These are phyloP conservation scores for Typhlomys cinereus DNA, from an alignment of 2,113 vertebrate genomes.

Conservation along the genomic window DNA sequence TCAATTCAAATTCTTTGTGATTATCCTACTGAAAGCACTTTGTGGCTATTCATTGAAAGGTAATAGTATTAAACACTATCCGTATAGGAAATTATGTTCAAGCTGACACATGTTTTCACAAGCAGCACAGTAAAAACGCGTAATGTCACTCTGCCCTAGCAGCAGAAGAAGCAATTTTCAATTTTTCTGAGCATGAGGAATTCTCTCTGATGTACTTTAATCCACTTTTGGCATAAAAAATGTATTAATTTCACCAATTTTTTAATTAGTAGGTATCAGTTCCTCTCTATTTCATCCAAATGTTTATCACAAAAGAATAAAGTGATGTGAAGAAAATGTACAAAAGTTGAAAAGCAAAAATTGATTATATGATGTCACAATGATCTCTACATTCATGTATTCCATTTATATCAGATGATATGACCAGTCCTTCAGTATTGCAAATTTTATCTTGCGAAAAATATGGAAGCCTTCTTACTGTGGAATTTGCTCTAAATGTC, in stretches of 20 bases:
- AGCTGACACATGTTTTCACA: constrained; percentile 68
- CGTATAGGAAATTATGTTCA: constrained; percentile 65
- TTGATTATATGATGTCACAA: not conserved
- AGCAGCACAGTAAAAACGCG: constrained; percentile 43
- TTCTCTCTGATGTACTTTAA: not conserved
- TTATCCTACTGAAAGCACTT: not conserved
- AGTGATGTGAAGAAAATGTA: not conserved
- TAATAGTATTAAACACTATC: not conserved
- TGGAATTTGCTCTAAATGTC: not conserved
- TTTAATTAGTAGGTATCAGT: not conserved
- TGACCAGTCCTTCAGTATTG: not conserved
- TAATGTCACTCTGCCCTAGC: constrained; percentile 38
- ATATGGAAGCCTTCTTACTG: not conserved
- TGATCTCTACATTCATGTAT: not conserved
- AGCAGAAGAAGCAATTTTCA: constrained; percentile 24
- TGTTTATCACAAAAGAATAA: not conserved
- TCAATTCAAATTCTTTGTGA: not conserved
- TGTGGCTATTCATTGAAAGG: not conserved
- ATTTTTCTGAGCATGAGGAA: constrained; percentile 12
- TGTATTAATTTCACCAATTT: not conserved
- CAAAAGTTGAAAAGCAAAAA: not conserved
- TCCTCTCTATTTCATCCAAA: not conserved
- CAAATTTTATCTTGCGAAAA: not conserved
- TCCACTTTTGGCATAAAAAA: not conserved
- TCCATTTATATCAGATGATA: not conserved